These are phyloP conservation scores for Psittacula derbiana DNA, from an alignment of 2,797 vertebrate genomes.

Conservation along the genomic window DNA sequence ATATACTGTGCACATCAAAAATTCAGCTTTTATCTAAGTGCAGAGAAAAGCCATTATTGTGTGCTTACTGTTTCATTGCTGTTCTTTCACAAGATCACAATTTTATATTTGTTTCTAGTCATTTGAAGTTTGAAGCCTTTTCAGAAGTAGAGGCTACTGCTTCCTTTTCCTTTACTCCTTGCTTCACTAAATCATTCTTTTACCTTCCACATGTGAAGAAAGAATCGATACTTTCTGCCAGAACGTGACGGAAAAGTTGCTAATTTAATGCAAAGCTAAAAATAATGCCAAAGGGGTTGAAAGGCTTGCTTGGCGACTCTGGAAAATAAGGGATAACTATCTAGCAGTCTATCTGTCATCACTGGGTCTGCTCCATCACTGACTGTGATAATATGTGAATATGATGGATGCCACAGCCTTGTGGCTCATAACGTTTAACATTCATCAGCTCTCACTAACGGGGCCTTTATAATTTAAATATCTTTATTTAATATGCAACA, in stretches of 20 bases:
- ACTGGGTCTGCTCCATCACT: conserved; percentile 88
- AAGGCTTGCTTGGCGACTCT: conserved; percentile 74
- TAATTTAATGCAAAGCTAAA: conserved; percentile 88
- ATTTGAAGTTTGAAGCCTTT: conserved; percentile 65
- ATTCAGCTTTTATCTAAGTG: conserved; percentile 83
- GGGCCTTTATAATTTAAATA: conserved; percentile 91
- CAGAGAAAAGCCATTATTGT: conserved; percentile 81
- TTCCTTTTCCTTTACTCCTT: conserved; percentile 18
- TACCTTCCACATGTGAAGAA: conserved; percentile 53
- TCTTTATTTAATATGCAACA: conserved; percentile 89
- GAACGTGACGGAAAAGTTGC: conserved; percentile 78
- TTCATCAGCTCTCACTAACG: conserved; percentile 83
- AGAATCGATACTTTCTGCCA: conserved; percentile 84
- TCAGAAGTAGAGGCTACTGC: conserved; percentile 26
- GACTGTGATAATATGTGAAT: conserved; percentile 88
- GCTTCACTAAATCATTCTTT: conserved; percentile 48
- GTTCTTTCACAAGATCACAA: conserved; percentile 73
- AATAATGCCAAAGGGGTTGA: conserved; percentile 73
- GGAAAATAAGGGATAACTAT: conserved; percentile 86
- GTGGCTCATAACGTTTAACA: conserved; percentile 81
- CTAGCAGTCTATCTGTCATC: conserved; percentile 93
- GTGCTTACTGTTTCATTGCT: conserved; percentile 77
- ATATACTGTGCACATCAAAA: conserved; percentile 87
- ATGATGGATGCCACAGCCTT: conserved; percentile 87
- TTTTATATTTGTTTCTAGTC: conserved; percentile 77